Evolutionary conservation across 2,797 vertebrate species (phyloP), one percentile per base, ranked within the genome.

Genomic region (Diplodus sargus): DNA sequence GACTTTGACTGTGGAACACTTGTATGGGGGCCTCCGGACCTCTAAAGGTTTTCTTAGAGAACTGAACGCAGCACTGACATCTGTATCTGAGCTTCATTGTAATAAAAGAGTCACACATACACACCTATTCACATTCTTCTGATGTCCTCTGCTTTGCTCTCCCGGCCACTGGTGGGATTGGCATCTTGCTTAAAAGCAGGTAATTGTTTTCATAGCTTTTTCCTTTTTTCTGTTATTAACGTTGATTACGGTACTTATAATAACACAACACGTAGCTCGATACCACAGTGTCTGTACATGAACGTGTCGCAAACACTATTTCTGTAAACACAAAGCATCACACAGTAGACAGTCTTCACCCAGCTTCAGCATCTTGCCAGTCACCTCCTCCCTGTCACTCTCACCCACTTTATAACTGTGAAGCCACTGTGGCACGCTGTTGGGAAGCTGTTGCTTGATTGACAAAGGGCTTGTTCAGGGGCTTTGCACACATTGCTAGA

Each of bases 401-500:
- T 71, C 76, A 80, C 83, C 62, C 13, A 56, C 78, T 88, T 42
- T 85, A 43, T 91, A 87, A 91, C 83, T 90, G 87, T 91, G 83
- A 89, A 87, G 83, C 91, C 89, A 90, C 84, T 91, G 91, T 91
- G 89, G 86, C 88, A 79, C 81, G 48, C 81, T 89, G 75, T 79
- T 87, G 84, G 77, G 70, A 87, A 75, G 85, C 87, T 90, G 79
- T 89, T 90, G 86, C 85, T 91, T 92, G 79, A 88, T 85, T 89
- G 88, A 90, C 83, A 89, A 82, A 84, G 87, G 90, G 88, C 79
- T 90, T 93, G 86, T 91, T 90, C 68, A 53, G 79, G 78, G 85
- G 79, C 87, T 93, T 91, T 95, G 92, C 93, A 93, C 93, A 92
- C 91, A 82, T 90, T 95, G 92, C 93, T 92, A 93, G 93, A 93